Conservation (phyloP, 2,113 vertebrate genomes). For the Peromyscus polionotus region DNA sequence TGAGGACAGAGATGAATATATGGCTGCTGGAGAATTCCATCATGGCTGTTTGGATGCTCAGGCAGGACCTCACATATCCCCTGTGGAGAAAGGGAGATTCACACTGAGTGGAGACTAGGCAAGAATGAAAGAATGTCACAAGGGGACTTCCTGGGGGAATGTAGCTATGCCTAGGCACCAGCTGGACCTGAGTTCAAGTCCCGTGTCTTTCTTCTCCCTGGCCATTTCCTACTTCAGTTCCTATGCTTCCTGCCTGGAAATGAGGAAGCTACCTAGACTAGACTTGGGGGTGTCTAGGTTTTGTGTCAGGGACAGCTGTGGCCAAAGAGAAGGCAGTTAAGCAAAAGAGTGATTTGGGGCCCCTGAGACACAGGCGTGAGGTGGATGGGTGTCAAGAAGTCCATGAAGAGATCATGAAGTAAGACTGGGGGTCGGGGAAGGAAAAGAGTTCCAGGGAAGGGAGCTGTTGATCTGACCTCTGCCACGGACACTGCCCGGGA, state of each 20-base stretch:
- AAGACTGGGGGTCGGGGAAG: not conserved
- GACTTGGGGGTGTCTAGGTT: not conserved
- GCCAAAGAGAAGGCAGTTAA: not conserved
- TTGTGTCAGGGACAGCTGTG: rapidly evolving
- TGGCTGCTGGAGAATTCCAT: conserved; percentile 41
- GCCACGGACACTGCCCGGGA: rapidly evolving
- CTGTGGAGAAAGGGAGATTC: not conserved
- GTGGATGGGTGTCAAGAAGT: not conserved
- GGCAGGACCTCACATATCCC: not conserved
- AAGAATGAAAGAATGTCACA: not conserved
- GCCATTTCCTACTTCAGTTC: not conserved
- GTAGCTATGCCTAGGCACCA: not conserved
- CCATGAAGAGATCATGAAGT: not conserved
- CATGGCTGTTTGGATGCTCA: conserved; percentile 67
- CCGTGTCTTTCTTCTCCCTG: not conserved
- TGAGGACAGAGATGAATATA: conserved; percentile 27
- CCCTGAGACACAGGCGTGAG: not conserved
- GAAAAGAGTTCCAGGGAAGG: not conserved
- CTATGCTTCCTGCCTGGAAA: not conserved
- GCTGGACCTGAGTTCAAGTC: not conserved
- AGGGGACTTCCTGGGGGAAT: not conserved
- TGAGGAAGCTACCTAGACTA: not conserved
- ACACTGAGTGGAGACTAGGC: conserved; percentile 40
- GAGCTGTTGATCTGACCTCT: not conserved
- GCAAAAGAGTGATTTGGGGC: rapidly evolving